Percentiles rank a stretch among this genome's conserved stretches.
phyloP scores from a whole-genome alignment of 1,140 invertebrate genomes.

The Zaprionus nigranus region DNA sequence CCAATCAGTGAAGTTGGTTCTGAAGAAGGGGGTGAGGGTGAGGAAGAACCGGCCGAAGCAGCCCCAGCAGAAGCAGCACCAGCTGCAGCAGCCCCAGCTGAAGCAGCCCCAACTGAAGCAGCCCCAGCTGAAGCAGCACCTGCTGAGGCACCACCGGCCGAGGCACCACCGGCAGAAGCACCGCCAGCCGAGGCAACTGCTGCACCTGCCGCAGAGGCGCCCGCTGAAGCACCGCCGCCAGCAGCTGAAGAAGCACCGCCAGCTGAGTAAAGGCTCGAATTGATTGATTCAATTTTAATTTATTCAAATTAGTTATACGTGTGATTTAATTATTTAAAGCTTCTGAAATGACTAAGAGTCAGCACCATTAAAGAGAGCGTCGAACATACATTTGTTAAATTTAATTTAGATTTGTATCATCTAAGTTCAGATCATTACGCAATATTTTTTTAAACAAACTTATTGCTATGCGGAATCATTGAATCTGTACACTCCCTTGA shows the following conservation, averaged over 20 bases:
- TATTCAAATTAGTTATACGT: constrained; percentile 36
- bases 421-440: too few relatives aligned
- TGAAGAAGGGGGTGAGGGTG: neutral
- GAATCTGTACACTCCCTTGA: too few relatives aligned
- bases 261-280: constrained; percentile 7
- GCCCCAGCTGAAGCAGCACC: constrained; percentile 1
- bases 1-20: neutral
- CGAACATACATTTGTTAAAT: neutral
- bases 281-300: neutral
- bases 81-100: neutral
- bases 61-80: constrained; percentile 3
- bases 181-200: neutral
- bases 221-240: constrained; percentile 10
- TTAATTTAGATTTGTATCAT: neutral
- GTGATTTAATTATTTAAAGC: constrained; percentile 22
- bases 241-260: constrained; percentile 16
- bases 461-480: too few relatives aligned
- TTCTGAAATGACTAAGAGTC: neutral
- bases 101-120: neutral
- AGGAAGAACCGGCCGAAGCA: neutral
- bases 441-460: too few relatives aligned
- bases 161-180: constrained; percentile 5
- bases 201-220: neutral
- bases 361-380: constrained; percentile 8
- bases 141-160: neutral